Conservation (phyloP, 2,797 vertebrate species). For the Takifugu ocellatus region DNA sequence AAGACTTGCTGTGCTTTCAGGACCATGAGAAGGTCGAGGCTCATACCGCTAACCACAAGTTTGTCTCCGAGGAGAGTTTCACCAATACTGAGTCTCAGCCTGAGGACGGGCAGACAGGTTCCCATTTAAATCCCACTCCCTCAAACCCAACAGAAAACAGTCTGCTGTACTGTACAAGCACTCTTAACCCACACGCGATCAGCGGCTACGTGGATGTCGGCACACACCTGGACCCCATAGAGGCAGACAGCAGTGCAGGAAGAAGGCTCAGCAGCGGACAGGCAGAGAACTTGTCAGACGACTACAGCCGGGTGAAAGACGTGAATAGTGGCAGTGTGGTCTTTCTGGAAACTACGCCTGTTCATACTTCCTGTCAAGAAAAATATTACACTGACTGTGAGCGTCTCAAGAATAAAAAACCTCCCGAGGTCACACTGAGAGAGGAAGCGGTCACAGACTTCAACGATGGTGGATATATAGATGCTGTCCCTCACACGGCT, state of each 20-base stretch:
- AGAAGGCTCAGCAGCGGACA: constrained; percentile 68
- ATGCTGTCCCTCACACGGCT: constrained; percentile 15
- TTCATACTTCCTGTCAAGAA: constrained; percentile 6
- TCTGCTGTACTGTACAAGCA: constrained; percentile 16
- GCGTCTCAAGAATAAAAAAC: constrained; percentile 15
- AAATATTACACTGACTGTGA: constrained; percentile 14
- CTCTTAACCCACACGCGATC: constrained; percentile 40
- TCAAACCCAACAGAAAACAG: background rate
- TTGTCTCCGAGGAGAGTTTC: constrained; percentile 41
- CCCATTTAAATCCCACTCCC: background rate
- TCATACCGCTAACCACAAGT: background rate
- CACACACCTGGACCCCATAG: constrained; percentile 49
- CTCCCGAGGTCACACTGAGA: constrained; percentile 2
- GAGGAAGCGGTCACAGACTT: constrained; percentile 12
- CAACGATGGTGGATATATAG: constrained; percentile 45
- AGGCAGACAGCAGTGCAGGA: constrained; percentile 73
- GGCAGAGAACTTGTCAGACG: constrained; percentile 51
- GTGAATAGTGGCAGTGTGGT: constrained; percentile 72
- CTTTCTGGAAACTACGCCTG: constrained; percentile 68
- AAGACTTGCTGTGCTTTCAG: constrained; percentile 24
- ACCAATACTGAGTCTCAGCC: constrained; percentile 35
- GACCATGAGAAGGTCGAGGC: constrained; percentile 1
- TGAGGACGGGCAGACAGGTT: constrained; percentile 19
- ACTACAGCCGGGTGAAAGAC: constrained; percentile 83
- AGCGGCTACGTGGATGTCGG: constrained; percentile 81